These are phyloP conservation scores for Naja naja DNA, from an alignment of 2,113 vertebrate species.

Conservation along the genomic window DNA sequence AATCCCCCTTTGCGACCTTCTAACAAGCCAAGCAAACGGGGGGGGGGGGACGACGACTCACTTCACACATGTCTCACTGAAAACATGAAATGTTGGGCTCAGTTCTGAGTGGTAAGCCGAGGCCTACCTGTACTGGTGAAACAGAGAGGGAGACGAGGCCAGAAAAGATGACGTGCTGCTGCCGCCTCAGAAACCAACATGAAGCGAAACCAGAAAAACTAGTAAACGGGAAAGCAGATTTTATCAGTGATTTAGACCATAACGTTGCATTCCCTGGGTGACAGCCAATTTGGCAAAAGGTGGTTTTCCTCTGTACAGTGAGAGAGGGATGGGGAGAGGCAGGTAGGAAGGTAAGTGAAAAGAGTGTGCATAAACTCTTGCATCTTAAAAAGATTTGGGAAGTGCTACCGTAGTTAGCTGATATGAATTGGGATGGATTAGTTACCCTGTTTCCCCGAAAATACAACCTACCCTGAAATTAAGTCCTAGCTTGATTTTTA, in stretches of 20 bases:
- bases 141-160: not conserved
- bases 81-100: too few relatives aligned
- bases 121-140: not conserved
- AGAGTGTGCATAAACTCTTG: not conserved
- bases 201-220: not conserved
- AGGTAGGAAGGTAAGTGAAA: not conserved
- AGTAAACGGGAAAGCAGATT: not conserved
- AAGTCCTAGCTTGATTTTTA: too few relatives aligned
- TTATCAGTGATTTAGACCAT: not conserved
- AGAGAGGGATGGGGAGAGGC: not conserved
- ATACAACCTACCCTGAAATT: too few relatives aligned
- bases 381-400: not conserved
- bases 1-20: too few relatives aligned
- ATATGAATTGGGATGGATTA: not conserved
- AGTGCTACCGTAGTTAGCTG: not conserved
- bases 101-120: too few relatives aligned
- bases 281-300: not conserved
- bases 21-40: too few relatives aligned
- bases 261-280: not conserved
- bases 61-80: too few relatives aligned
- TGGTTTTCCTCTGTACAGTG: not conserved
- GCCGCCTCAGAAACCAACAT: not conserved
- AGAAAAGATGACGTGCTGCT: not conserved
- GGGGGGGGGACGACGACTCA: too few relatives aligned
- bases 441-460: too few relatives aligned